Evolutionary conservation across 2,888 invertebrate species (phyloP).

Genomic region (Ormyrus nitidulus): DNA sequence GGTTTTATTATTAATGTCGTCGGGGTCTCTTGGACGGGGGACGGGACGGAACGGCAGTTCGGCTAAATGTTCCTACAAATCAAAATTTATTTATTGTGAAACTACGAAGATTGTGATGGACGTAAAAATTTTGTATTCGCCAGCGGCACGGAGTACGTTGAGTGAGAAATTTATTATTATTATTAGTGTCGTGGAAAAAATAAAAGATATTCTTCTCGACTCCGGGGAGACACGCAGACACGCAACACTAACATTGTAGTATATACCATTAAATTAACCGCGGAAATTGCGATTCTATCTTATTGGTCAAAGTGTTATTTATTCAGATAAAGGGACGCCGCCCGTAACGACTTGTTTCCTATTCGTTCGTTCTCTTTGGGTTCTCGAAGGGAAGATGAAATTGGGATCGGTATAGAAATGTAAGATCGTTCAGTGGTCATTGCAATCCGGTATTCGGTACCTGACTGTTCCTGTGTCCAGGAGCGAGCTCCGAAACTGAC

Average conservation of each 20-base stretch:
- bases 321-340: constrained; percentile 54
- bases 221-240: constrained; percentile 20
- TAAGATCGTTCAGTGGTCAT: too few species aligned
- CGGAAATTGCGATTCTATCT: constrained; percentile 47
- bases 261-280: constrained; percentile 53
- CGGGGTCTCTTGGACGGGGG: constrained; percentile 56
- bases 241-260: constrained; percentile 41
- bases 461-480: not conserved
- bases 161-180: constrained; percentile 17
- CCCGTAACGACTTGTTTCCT: not conserved
- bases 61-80: constrained; percentile 60
- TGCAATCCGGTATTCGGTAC: not conserved
- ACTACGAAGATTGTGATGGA: constrained; percentile 57
- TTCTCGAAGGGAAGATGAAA: not conserved
- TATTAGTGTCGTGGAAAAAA: not conserved
- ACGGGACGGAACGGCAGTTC: constrained; percentile 59
- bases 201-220: constrained; percentile 23
- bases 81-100: constrained; percentile 58
- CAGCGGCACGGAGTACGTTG: constrained; percentile 52
- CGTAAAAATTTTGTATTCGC: constrained; percentile 57
- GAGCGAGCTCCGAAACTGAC: not conserved
- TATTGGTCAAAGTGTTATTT: constrained; percentile 50
- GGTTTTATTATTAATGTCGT: constrained; percentile 5
- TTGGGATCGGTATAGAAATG: too few species aligned
- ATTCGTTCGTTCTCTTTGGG: not conserved